Percentiles rank a stretch among this genome's conserved stretches.
Evolutionary conservation across 2,113 vertebrate genomes (phyloP).

Genomic region (Eclectus roratus): DNA sequence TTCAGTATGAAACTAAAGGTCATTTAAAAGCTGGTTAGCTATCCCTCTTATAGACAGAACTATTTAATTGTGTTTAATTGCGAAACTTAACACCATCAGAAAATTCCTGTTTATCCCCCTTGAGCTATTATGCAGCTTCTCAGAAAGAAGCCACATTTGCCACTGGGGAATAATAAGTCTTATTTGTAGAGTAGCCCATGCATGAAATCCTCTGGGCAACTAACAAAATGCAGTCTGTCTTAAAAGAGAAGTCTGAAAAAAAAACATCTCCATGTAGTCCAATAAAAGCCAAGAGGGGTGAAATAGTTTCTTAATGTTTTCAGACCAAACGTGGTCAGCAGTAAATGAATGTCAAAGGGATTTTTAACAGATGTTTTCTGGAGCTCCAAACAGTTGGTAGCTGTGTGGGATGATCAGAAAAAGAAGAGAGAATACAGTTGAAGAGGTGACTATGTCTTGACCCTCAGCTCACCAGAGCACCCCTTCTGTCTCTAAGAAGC

Average conservation of each 20-base stretch:
- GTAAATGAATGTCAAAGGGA: slow-evolving; percentile 22
- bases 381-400: background rate
- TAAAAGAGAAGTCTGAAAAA: background rate
- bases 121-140: slow-evolving; percentile 18
- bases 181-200: slow-evolving; percentile 45
- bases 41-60: background rate
- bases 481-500: background rate
- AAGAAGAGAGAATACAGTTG: background rate
- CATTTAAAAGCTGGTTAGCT: background rate
- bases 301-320: slow-evolving; percentile 44
- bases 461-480: slow-evolving; percentile 6
- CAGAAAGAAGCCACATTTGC: slow-evolving; percentile 12
- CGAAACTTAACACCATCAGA: slow-evolving; percentile 26
- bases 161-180: slow-evolving; percentile 30
- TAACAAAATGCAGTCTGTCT: slow-evolving; percentile 4
- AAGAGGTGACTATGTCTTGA: slow-evolving; percentile 7
- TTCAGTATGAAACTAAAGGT: background rate
- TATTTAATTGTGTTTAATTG: background rate
- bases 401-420: slow-evolving; percentile 22
- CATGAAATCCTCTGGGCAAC: slow-evolving; percentile 33
- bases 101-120: slow-evolving; percentile 26
- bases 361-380: slow-evolving; percentile 37
- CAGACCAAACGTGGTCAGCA: background rate
- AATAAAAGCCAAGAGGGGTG: slow-evolving; percentile 34
- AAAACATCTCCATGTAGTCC: background rate